phyloP scores from a whole-genome alignment of 2,797 vertebrate genomes.

The Rhadinocentrus ornatus region DNA sequence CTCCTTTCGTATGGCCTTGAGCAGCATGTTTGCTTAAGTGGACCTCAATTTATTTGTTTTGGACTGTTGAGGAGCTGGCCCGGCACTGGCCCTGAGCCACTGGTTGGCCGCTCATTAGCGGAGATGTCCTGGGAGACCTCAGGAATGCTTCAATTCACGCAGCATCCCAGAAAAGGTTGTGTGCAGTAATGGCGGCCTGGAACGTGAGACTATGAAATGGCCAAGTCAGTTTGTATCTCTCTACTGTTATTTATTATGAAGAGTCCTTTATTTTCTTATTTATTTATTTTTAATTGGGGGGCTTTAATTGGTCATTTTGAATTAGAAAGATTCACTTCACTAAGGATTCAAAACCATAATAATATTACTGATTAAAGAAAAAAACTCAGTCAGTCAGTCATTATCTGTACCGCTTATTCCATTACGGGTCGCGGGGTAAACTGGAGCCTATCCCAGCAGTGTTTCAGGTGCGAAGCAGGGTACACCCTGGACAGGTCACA shows the following conservation, averaged over 20 bases:
- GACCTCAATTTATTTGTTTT: conserved; percentile 81
- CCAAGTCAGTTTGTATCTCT: neutral
- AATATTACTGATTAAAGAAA: too few species aligned
- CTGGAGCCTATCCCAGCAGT: too few species aligned
- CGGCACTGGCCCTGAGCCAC: conserved; percentile 55
- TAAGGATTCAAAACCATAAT: too few species aligned
- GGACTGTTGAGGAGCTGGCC: conserved; percentile 63
- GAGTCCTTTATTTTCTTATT: neutral
- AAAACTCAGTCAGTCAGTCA: too few species aligned
- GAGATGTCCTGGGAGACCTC: conserved; percentile 65
- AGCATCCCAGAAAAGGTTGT: conserved; percentile 41
- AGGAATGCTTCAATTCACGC: conserved; percentile 50
- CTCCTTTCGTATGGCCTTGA: conserved; percentile 60
- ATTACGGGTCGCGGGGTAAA: too few species aligned
- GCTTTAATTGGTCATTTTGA: neutral
- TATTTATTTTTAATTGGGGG: too few species aligned
- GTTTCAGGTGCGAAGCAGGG: too few species aligned
- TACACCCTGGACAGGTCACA: too few species aligned
- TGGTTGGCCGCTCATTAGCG: conserved; percentile 67
- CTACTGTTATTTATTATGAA: neutral
- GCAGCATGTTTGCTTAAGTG: conserved; percentile 77
- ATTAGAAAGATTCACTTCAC: neutral
- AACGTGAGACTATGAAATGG: conserved; percentile 55
- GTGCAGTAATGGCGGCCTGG: conserved; percentile 63
- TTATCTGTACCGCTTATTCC: too few species aligned